Evolutionary conservation across 2,113 vertebrate genomes (phyloP).

Genomic region (Prionailurus viverrinus): DNA sequence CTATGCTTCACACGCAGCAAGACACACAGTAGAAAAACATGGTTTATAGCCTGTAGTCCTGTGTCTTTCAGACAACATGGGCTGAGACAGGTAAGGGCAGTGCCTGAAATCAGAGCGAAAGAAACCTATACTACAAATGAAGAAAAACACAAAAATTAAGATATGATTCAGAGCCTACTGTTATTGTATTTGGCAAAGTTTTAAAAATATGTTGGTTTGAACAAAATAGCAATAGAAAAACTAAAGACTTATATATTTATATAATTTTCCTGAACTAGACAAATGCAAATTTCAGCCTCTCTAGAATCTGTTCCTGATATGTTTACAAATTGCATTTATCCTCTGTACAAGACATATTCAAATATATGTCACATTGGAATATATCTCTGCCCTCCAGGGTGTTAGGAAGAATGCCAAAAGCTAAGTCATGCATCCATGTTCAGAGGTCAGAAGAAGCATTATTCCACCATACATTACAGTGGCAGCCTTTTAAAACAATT

Average conservation of each 20-base stretch:
- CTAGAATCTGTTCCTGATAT: constrained; percentile 50
- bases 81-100: background rate
- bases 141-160: constrained; percentile 23
- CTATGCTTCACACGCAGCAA: background rate
- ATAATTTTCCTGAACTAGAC: constrained; percentile 46
- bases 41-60: background rate
- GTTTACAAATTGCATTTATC: constrained; percentile 66
- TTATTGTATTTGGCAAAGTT: background rate
- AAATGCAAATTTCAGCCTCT: constrained; percentile 32
- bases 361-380: background rate
- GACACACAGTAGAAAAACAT: background rate
- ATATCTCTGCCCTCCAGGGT: background rate
- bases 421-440: constrained; percentile 47
- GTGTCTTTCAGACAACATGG: background rate
- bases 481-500: constrained; percentile 13
- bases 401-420: constrained; percentile 67
- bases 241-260: background rate
- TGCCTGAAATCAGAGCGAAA: constrained; percentile 30
- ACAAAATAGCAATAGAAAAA: constrained; percentile 19
- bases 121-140: background rate
- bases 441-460: constrained; percentile 54
- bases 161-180: background rate
- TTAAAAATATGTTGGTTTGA: constrained; percentile 42
- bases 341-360: constrained; percentile 53
- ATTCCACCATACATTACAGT: background rate